phyloP scores from a whole-genome alignment of 30 jellyfish, hydroid and myxozoan species.

The Hydractinia echinata region DNA sequence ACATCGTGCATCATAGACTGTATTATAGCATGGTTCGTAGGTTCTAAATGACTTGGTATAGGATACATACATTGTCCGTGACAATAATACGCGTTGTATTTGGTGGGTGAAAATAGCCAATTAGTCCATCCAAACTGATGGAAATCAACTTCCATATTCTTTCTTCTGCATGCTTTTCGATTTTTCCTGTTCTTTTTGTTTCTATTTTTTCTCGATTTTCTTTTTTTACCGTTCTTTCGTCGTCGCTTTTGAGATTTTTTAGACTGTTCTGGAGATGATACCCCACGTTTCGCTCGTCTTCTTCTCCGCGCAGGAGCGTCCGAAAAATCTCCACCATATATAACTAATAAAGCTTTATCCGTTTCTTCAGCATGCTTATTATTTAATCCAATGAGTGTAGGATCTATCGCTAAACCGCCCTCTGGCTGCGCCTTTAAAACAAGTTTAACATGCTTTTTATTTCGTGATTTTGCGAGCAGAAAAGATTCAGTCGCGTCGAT shows the following conservation, averaged over 20 bases:
- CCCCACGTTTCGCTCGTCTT: constrained; percentile 46
- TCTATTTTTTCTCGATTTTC: constrained; percentile 31
- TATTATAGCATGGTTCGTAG: constrained; percentile 89
- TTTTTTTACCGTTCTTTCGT: constrained; percentile 45
- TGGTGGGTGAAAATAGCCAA: constrained; percentile 78
- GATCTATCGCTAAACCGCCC: constrained; percentile 28
- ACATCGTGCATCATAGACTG: constrained; percentile 71
- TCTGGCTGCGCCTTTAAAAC: constrained; percentile 16
- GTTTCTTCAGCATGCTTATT: constrained; percentile 40
- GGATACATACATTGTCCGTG: constrained; percentile 83
- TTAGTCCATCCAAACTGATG: constrained; percentile 87
- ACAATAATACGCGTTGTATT: constrained; percentile 75
- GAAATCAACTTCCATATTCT: constrained; percentile 73
- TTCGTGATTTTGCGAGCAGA: background rate
- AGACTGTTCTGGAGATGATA: background rate
- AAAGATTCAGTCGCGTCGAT: constrained; percentile 15
- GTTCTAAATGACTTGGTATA: constrained; percentile 57
- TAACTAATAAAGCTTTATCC: constrained; percentile 56
- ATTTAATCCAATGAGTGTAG: constrained; percentile 48
- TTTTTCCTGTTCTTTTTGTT: constrained; percentile 43
- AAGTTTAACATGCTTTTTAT: constrained; percentile 17
- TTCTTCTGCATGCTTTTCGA: constrained; percentile 73
- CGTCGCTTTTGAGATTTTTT: constrained; percentile 33
- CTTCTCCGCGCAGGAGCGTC: constrained; percentile 19
- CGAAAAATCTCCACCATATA: constrained; percentile 36